Evolutionary conservation across 2,888 invertebrate species (phyloP), one percentile per base, ranked within the genome.

Genomic region (Caenorhabditis sp.): DNA sequence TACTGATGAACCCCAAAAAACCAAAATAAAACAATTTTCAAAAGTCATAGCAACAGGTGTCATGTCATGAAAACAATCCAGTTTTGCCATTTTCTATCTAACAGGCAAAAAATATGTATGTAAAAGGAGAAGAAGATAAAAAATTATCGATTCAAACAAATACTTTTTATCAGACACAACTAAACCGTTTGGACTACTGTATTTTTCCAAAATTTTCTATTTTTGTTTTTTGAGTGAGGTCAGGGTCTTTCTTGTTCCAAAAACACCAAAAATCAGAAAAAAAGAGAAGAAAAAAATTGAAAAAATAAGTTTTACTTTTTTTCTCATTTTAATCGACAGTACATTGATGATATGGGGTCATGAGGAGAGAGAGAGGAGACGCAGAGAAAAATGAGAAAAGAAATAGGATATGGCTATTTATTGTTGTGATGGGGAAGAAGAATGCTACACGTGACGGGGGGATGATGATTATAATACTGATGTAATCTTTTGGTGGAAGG

Each of bases 241-340:
- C 24, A 12, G 14, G 17, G 26, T 21, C 23, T 14, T 21, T n/a
- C n/a, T n/a, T n/a, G n/a, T n/a, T n/a, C n/a, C 10, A 54, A 10
- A 54, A 5, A 27, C 60, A 58, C 54, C 60, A 59, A 36, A 23
- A 58, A 54, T 57, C 55, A 36, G 24, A 62, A 62, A 67, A 37
- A 61, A 57, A 57, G 51, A 61, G 5, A 31, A 10, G 10, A 31
- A 31, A 31, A 58, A 62, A 50, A n/a, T 58, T 37, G n/a, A 51
- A n/a, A 62, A 43, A 26, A 51, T 51, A 50, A 62, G 58, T 62
- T 62, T 62, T 62, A 67, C 58, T 67, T 67, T 55, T 55, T 31
- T 60, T 60, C 26, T 49, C 12, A 27, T 49, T 59, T 24, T 24
- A 50, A 55, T 43, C 27, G 23, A 31, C 14, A 8, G 31, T 19